Base-by-base conservation (phyloP, 2,888 invertebrate species). In the Euzetes globulus region DNA sequence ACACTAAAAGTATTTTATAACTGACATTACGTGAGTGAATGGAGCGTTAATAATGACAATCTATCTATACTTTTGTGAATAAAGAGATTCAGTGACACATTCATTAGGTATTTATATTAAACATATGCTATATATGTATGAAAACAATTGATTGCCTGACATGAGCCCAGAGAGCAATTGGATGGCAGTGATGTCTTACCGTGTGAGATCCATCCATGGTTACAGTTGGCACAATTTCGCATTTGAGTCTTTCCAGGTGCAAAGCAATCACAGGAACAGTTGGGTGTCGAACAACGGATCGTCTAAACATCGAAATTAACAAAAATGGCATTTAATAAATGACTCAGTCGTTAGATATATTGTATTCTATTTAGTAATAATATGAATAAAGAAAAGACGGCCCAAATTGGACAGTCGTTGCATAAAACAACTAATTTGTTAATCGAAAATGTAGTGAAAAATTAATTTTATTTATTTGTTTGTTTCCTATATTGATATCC, bases 181-280 rank as follows among this genome's bases (percentile, higher is more conserved):
- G 65, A 33, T 65, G 27, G 41, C 65, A 25, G 58, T 58, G 55
- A 55, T 55, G 55, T 85, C 88, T 88, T 82, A 89, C 89, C 89
- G 82, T 89, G 89, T 79, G 87, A 87, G 75, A 89, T 88, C 89
- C 89, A 89, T 78, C 88, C 88, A 82, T 89, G 89, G 80, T 87
- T 87, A 82, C 89, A 89, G 78, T 86, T 86, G 80, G 88, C 88
- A 83, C 89, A 89, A 82, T 86, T 87, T 74, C 89, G 86, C 77
- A 89, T 68, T 80, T 87, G 86, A 78, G 86, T 82, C 81, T 88
- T 88, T 74, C 88, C 88, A 37, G 89, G 89, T 52, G 87, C 85
- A 83, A 89, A 89, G 79, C 88, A 88, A 78, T 88, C 88, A 82
- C 89, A 89, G 78, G 85, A 83, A 81, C 89, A 89, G 79, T 85